Conservation (phyloP, 1,140 invertebrate genomes). For the Octopus sinensis region DNA sequence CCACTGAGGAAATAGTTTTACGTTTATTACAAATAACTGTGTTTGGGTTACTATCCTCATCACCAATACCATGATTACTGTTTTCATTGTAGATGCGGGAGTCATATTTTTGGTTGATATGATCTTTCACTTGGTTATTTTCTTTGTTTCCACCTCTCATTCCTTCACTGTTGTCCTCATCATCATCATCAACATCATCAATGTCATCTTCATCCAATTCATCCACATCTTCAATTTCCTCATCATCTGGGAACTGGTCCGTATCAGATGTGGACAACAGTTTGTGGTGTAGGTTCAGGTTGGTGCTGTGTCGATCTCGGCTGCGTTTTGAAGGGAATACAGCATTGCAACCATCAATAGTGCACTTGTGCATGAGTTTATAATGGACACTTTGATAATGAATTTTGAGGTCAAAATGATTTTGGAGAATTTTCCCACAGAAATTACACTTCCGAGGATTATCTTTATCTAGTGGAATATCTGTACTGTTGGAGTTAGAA, state of each 20-base stretch:
- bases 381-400: conserved; percentile 95
- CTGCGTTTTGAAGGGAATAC: conserved; percentile 92
- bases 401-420: conserved; percentile 90
- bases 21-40: conserved; percentile 59
- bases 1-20: conserved; percentile 50
- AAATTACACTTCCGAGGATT: conserved; percentile 83
- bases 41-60: conserved; percentile 27
- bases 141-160: conserved; percentile 47
- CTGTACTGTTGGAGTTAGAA: conserved; percentile 17
- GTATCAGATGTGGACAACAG: conserved; percentile 42
- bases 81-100: conserved; percentile 17
- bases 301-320: conserved; percentile 87
- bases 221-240: conserved; percentile 21
- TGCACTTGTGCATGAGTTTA: conserved; percentile 94
- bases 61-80: conserved; percentile 16
- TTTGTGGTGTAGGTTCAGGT: conserved; percentile 77
- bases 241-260: conserved; percentile 23
- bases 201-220: conserved; percentile 19
- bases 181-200: conserved; percentile 23
- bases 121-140: conserved; percentile 17
- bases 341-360: conserved; percentile 91
- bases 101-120: conserved; percentile 15
- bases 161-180: neutral
- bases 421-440: conserved; percentile 91
- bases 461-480: conserved; percentile 78